Conservation (phyloP, 2,888 invertebrate genomes). For the Tipula lateralis region DNA sequence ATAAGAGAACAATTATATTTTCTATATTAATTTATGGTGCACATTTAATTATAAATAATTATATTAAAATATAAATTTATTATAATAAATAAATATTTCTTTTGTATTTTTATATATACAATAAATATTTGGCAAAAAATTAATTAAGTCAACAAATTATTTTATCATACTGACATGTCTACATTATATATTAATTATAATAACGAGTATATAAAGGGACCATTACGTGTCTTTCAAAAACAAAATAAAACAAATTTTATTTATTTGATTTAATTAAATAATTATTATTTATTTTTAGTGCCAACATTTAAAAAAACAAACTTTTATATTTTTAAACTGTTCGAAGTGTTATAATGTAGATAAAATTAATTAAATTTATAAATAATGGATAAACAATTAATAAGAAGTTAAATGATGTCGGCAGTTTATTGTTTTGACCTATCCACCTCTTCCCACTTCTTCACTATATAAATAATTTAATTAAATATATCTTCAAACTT, state of each 20-base stretch:
- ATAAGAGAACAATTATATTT: background rate
- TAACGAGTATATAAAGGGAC: slow-evolving; percentile 2
- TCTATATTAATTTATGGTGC: background rate
- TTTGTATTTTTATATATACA: slow-evolving; percentile 14
- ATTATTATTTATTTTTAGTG: background rate
- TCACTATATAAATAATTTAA: background rate
- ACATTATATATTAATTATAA: slow-evolving; percentile 20
- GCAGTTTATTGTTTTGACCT: too few relatives aligned
- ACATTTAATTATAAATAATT: background rate
- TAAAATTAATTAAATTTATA: background rate
- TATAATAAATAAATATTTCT: background rate
- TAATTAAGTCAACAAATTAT: background rate
- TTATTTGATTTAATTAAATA: background rate
- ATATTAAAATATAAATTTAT: background rate
- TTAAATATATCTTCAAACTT: background rate
- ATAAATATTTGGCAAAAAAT: background rate
- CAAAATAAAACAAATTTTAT: background rate
- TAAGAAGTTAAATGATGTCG: background rate
- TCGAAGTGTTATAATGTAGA: background rate
- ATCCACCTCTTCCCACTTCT: too few relatives aligned
- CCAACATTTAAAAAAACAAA: background rate
- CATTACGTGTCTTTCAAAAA: background rate
- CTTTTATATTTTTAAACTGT: background rate
- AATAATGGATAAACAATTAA: background rate
- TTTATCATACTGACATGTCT: slow-evolving; percentile 1